Conservation (phyloP, 2,888 invertebrate genomes). For the Drosophila niveifrons region DNA sequence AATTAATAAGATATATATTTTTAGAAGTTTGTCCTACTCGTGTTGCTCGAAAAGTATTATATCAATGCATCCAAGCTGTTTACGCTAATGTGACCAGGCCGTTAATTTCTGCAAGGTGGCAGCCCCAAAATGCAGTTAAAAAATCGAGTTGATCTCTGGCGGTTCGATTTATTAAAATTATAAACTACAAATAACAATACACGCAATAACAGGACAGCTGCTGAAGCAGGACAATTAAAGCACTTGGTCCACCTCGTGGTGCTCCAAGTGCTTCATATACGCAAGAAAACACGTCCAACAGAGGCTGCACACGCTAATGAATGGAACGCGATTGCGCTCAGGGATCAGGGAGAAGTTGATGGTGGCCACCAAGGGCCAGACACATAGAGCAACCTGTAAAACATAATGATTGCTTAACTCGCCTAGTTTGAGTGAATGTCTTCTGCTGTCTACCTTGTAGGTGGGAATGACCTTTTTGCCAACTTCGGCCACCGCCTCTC, state of each 20-base stretch:
- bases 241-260: constrained; percentile 80
- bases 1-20: too few species aligned
- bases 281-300: constrained; percentile 92
- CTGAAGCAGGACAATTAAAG: constrained; percentile 36
- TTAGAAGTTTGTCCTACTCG: too few species aligned
- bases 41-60: too few species aligned
- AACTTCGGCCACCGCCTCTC: constrained; percentile 89
- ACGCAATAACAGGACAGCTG: constrained; percentile 15
- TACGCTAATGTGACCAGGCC: too few species aligned
- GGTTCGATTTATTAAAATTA: constrained; percentile 34
- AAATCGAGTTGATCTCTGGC: neutral
- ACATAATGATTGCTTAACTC: neutral
- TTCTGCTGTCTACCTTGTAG: constrained; percentile 85
- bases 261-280: constrained; percentile 90
- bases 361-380: constrained; percentile 91
- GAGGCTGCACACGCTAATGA: constrained; percentile 90
- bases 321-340: constrained; percentile 90
- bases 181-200: constrained; percentile 27
- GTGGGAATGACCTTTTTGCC: constrained; percentile 91
- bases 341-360: constrained; percentile 90
- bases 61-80: too few species aligned
- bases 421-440: neutral
- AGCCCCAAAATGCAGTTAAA: neutral
- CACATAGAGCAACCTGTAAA: constrained; percentile 88
- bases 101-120: neutral